Percentiles rank a stretch among this genome's conserved stretches.
These are phyloP conservation scores for Cataglyphis albicans DNA, from an alignment of 2,888 invertebrate species.

Conservation along the genomic window DNA sequence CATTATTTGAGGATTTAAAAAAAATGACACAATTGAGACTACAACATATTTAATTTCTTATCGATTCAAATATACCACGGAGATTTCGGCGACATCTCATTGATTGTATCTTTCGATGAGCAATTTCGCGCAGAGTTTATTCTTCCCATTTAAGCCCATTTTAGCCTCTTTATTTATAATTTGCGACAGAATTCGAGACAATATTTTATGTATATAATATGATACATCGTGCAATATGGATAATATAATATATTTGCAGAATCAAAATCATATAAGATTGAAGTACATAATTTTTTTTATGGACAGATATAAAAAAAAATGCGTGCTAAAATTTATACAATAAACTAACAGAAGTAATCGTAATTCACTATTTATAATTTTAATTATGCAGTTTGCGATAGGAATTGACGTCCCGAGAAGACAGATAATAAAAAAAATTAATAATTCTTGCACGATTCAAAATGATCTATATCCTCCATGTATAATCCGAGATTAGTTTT, in stretches of 20 bases:
- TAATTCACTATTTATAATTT: constrained; percentile 1
- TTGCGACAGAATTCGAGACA: constrained; percentile 6
- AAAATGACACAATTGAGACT: constrained; percentile 22
- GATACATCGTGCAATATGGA: not conserved
- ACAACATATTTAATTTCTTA: constrained; percentile 38
- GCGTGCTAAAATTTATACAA: not conserved
- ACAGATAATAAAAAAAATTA: not conserved
- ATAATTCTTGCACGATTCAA: not conserved
- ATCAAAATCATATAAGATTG: constrained; percentile 14
- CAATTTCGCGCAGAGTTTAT: constrained; percentile 26
- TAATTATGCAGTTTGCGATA: not conserved
- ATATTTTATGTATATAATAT: constrained; percentile 16
- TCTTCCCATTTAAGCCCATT: constrained; percentile 38
- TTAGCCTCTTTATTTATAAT: constrained; percentile 28
- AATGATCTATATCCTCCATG: not conserved
- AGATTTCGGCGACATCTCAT: constrained; percentile 40
- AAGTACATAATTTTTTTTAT: not conserved
- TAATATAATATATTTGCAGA: not conserved
- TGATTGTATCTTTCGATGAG: constrained; percentile 22
- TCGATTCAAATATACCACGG: constrained; percentile 25
- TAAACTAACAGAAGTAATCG: not conserved
- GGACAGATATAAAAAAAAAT: not conserved
- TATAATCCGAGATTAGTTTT: not conserved
- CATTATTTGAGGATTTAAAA: not conserved
- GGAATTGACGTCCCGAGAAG: not conserved